Conservation (phyloP, 2,888 invertebrate species). For the Stegophylla sp. region DNA sequence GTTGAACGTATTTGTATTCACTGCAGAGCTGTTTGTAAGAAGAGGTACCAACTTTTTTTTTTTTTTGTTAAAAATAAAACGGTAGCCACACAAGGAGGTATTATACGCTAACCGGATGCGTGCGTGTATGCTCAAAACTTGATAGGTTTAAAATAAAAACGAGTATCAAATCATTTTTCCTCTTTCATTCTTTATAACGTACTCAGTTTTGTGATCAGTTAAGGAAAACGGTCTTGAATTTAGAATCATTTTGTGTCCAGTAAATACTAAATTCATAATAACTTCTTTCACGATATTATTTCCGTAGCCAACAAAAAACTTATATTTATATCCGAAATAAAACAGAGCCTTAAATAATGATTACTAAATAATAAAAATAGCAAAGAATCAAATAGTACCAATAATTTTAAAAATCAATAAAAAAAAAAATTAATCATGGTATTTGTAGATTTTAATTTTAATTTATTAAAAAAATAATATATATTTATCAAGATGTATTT, state of each 20-base stretch:
- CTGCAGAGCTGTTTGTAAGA: conserved; percentile 28
- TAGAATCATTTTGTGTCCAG: not conserved
- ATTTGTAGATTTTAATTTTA: too few relatives aligned
- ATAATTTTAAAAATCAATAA: too few relatives aligned
- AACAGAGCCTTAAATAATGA: too few relatives aligned
- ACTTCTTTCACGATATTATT: not conserved
- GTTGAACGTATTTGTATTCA: conserved; percentile 36
- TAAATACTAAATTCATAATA: not conserved
- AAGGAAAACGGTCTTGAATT: conserved; percentile 16
- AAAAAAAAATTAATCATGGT: too few relatives aligned
- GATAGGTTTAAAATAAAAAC: conserved; percentile 49
- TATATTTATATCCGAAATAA: not conserved
- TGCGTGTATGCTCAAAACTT: conserved; percentile 5
- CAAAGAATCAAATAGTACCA: too few relatives aligned
- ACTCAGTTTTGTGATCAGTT: not conserved
- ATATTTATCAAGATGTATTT: too few relatives aligned
- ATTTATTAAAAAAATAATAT: too few relatives aligned
- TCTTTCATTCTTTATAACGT: conserved; percentile 25
- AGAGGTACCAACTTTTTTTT: conserved; percentile 2
- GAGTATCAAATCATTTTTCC: conserved; percentile 39
- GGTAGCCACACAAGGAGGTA: conserved; percentile 55
- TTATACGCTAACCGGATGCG: conserved; percentile 50
- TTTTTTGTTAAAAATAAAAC: conserved; percentile 45
- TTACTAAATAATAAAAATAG: too few relatives aligned
- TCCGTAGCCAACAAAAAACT: not conserved